A percentile compares a stretch with the other conserved stretches of the same genome.
phyloP scores from a whole-genome alignment of 92 coral and sea anemone species.

The Montipora capitata region DNA sequence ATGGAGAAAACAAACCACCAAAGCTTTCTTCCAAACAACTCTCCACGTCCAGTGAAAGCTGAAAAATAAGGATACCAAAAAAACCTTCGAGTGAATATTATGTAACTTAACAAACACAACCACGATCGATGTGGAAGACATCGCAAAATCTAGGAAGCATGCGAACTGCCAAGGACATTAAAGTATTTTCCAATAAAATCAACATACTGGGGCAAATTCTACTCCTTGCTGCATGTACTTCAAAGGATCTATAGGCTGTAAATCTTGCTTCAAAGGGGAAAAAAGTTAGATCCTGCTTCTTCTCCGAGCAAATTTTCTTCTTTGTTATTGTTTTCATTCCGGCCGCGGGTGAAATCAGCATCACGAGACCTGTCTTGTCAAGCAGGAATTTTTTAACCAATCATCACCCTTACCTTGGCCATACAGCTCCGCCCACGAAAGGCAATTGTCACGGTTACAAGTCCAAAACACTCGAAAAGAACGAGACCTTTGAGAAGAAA shows the following conservation, averaged over 20 bases:
- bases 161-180: background rate
- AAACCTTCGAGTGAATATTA: constrained; percentile 7
- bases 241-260: constrained; percentile 32
- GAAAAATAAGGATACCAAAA: constrained; percentile 32
- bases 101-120: constrained; percentile 27
- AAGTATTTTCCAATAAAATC: background rate
- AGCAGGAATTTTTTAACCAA: constrained; percentile 78
- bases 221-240: constrained; percentile 87
- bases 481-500: constrained; percentile 40
- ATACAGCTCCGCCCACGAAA: constrained; percentile 66
- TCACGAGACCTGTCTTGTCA: constrained; percentile 99
- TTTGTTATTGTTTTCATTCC: constrained; percentile 99
- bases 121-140: background rate
- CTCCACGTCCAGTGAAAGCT: constrained; percentile 97
- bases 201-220: constrained; percentile 86
- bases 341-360: constrained; percentile 81
- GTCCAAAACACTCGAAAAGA: constrained; percentile 65
- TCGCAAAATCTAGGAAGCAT: background rate
- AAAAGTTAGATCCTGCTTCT: constrained; percentile 23
- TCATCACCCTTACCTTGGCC: constrained; percentile 93
- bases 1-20: constrained; percentile 69
- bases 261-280: constrained; percentile 34
- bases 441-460: constrained; percentile 77
- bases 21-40: constrained; percentile 76
- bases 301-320: constrained; percentile 73